Conservation (phyloP, 1,140 invertebrate genomes). For the Magallana ariakensis region DNA sequence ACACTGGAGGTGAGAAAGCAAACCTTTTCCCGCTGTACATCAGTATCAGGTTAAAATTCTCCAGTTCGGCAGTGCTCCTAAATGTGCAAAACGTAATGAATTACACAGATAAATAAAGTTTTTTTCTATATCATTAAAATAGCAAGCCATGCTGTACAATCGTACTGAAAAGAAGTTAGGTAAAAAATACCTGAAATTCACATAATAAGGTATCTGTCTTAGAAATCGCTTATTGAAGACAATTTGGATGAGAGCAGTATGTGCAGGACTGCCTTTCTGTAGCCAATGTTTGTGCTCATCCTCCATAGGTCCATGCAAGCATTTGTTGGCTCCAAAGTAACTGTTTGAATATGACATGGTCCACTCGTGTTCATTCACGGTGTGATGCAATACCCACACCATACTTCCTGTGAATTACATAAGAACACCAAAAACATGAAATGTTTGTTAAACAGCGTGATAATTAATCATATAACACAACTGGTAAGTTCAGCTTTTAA, state of each 20-base stretch:
- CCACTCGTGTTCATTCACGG: background rate
- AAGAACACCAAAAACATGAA: too few relatives aligned
- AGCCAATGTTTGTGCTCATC: background rate
- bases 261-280: background rate
- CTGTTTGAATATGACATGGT: background rate
- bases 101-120: background rate
- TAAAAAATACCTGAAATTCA: constrained; percentile 43
- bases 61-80: constrained; percentile 49
- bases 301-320: background rate
- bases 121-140: background rate
- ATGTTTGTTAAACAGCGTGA: too few relatives aligned
- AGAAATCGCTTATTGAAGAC: constrained; percentile 46
- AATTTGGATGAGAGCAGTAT: constrained; percentile 9
- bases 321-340: constrained; percentile 12
- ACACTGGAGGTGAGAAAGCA: constrained; percentile 33
- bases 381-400: background rate
- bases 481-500: too few relatives aligned
- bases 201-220: constrained; percentile 42
- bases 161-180: too few relatives aligned
- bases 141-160: background rate
- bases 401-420: background rate
- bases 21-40: constrained; percentile 41
- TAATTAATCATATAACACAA: too few relatives aligned
- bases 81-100: background rate
- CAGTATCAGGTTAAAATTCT: constrained; percentile 51